phyloP scores from a whole-genome alignment of 2,797 vertebrate genomes.

The Rachycentron canadum region DNA sequence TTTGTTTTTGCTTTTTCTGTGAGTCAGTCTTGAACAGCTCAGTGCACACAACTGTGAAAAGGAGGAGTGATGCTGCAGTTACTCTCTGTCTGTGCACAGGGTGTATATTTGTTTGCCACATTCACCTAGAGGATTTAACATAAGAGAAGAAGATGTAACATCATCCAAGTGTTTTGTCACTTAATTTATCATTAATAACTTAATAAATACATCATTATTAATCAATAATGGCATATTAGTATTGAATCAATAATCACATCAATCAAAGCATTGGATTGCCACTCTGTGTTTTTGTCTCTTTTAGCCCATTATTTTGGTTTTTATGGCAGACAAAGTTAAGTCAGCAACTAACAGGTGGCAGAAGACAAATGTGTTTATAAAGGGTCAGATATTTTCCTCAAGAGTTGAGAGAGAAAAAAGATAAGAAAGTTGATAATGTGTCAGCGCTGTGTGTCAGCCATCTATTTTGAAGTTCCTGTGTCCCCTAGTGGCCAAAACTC shows the following conservation, averaged over 20 bases:
- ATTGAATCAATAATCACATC: background rate
- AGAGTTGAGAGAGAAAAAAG: background rate
- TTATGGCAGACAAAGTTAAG: background rate
- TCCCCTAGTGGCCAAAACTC: background rate
- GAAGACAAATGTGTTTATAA: background rate
- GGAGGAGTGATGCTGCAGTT: background rate
- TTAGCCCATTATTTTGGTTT: background rate
- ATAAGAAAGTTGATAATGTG: background rate
- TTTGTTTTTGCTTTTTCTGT: background rate
- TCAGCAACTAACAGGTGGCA: background rate
- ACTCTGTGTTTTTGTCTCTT: background rate
- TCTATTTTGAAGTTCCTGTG: background rate
- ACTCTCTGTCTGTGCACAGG: background rate
- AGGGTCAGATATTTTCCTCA: background rate
- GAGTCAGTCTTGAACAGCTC: conserved; percentile 9
- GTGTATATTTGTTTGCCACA: conserved; percentile 5
- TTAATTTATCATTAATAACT: background rate
- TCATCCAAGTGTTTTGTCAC: background rate
- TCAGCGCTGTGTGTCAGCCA: background rate
- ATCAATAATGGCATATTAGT: background rate
- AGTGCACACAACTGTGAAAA: background rate
- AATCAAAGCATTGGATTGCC: background rate
- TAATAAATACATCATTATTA: background rate
- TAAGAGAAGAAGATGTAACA: background rate
- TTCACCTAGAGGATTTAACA: background rate